These are phyloP conservation scores for Pygocentrus nattereri DNA, from an alignment of 2,797 vertebrate species.

Conservation along the genomic window DNA sequence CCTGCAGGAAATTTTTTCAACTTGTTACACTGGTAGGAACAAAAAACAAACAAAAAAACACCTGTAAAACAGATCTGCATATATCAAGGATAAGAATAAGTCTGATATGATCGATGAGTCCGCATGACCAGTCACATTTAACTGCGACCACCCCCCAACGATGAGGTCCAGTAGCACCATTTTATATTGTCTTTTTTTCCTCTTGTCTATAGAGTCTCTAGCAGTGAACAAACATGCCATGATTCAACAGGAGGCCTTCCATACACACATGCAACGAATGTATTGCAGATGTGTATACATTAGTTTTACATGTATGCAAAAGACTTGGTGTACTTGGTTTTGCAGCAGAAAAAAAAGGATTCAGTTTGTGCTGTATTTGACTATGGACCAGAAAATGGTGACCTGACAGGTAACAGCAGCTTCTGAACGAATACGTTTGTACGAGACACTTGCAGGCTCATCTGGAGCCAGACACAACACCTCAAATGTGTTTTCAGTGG, in stretches of 20 bases:
- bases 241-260: slow-evolving; percentile 85
- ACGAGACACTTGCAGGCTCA: slow-evolving; percentile 19
- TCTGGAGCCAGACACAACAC: background rate
- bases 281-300: slow-evolving; percentile 82
- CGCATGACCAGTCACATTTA: slow-evolving; percentile 97
- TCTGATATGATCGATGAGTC: slow-evolving; percentile 99
- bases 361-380: slow-evolving; percentile 92
- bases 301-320: slow-evolving; percentile 74
- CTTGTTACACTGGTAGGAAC: slow-evolving; percentile 92
- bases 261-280: slow-evolving; percentile 81
- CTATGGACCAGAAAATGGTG: slow-evolving; percentile 70
- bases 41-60: slow-evolving; percentile 83
- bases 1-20: slow-evolving; percentile 87
- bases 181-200: slow-evolving; percentile 83
- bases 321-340: slow-evolving; percentile 84
- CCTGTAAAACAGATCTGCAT: slow-evolving; percentile 99
- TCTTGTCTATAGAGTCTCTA: slow-evolving; percentile 86
- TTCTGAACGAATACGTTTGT: background rate
- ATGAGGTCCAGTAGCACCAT: slow-evolving; percentile 99
- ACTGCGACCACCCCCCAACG: slow-evolving; percentile 90
- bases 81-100: slow-evolving; percentile 95
- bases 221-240: slow-evolving; percentile 87
- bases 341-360: slow-evolving; percentile 88
- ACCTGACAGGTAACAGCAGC: slow-evolving; percentile 31
- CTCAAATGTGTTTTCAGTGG: background rate